Conservation (phyloP, 1,140 invertebrate genomes). For the Arion vulgaris region DNA sequence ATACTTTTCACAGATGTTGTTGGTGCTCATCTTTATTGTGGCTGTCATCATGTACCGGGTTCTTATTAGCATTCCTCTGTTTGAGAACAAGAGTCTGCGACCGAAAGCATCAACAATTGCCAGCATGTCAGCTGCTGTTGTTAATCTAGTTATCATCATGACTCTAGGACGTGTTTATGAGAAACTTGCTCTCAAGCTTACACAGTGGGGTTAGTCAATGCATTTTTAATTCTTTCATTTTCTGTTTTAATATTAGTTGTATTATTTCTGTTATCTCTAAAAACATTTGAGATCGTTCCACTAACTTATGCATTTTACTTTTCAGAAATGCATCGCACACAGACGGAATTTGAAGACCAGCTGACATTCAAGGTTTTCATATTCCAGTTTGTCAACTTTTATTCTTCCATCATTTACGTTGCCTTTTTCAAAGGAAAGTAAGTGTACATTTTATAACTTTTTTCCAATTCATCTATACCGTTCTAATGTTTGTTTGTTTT, state of each 20-base stretch:
- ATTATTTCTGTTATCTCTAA: too few relatives aligned
- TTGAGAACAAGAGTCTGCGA: constrained; percentile 76
- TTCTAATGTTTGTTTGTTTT: too few relatives aligned
- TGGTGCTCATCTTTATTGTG: constrained; percentile 83
- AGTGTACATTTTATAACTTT: too few relatives aligned
- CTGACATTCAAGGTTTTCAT: constrained; percentile 97
- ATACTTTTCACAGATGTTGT: constrained; percentile 75
- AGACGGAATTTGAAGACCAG: constrained; percentile 98
- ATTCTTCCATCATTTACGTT: constrained; percentile 98
- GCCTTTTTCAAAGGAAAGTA: constrained; percentile 95
- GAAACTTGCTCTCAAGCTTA: constrained; percentile 90
- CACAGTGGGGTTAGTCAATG: constrained; percentile 82
- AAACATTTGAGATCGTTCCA: too few relatives aligned
- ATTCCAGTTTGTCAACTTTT: constrained; percentile 98
- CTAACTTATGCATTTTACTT: constrained; percentile 38
- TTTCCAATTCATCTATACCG: too few relatives aligned
- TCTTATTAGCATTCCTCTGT: constrained; percentile 78
- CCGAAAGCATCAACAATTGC: constrained; percentile 80
- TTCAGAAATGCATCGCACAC: constrained; percentile 90
- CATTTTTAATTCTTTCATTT: neutral
- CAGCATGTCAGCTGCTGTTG: constrained; percentile 80
- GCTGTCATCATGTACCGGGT: constrained; percentile 84
- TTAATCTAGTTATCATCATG: constrained; percentile 82
- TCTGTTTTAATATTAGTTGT: too few relatives aligned
- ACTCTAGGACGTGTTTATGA: constrained; percentile 84